These are phyloP conservation scores for Phaethon lepturus DNA, from an alignment of 2,113 vertebrate genomes.

Conservation along the genomic window DNA sequence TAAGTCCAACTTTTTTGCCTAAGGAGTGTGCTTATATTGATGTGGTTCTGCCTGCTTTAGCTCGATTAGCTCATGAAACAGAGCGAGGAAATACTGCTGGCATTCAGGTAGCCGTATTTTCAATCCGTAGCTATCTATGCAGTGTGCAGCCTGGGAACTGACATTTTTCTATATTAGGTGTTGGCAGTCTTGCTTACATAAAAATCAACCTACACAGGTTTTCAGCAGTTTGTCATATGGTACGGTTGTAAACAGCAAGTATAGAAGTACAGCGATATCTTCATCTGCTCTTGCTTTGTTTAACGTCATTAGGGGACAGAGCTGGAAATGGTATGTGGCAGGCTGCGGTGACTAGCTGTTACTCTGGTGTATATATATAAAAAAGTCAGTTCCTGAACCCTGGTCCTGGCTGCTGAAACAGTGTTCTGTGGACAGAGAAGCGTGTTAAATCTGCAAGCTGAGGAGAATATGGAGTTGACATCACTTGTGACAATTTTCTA, in stretches of 20 bases:
- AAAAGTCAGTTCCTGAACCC: background rate
- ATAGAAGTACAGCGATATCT: conserved; percentile 18
- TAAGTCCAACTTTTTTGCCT: background rate
- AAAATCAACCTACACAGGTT: conserved; percentile 57
- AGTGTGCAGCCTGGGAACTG: background rate
- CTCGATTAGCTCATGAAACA: conserved; percentile 23
- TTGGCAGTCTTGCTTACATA: conserved; percentile 62
- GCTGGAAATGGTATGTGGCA: conserved; percentile 19
- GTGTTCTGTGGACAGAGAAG: background rate
- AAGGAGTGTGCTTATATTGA: background rate
- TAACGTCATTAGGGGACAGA: conserved; percentile 27
- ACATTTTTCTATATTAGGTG: conserved; percentile 51
- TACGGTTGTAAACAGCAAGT: background rate
- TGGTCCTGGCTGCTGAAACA: background rate
- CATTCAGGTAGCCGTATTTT: conserved; percentile 35
- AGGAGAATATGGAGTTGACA: background rate
- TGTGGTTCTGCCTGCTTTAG: conserved; percentile 37
- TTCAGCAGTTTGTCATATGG: conserved; percentile 63
- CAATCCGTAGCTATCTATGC: background rate
- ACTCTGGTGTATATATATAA: background rate
- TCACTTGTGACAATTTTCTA: background rate
- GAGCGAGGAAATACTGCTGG: conserved; percentile 24
- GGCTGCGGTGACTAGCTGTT: background rate
- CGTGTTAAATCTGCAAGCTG: background rate
- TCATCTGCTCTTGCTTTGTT: conserved; percentile 41